phyloP scores from a whole-genome alignment of 2,888 invertebrate species.

The Plebejus argus region DNA sequence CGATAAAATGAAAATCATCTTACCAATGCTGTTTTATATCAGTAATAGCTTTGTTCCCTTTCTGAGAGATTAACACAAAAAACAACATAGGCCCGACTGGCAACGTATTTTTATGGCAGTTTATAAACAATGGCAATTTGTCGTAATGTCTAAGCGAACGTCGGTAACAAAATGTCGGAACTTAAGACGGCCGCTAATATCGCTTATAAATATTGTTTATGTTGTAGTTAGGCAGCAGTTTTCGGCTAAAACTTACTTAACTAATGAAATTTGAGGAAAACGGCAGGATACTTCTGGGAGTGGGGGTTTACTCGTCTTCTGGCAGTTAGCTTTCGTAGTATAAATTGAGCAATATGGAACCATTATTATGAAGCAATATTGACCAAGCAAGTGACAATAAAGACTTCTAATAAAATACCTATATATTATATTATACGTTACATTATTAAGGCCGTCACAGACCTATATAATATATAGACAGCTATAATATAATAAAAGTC shows the following conservation, averaged over 20 bases:
- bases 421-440: too few relatives aligned
- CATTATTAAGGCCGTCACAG: too few relatives aligned
- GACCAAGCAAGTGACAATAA: not conserved
- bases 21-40: constrained; percentile 2
- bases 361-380: not conserved
- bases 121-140: constrained; percentile 54
- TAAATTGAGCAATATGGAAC: too few relatives aligned
- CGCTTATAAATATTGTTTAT: constrained; percentile 23
- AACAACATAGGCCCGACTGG: constrained; percentile 30
- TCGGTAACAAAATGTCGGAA: constrained; percentile 11
- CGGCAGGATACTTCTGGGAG: not conserved
- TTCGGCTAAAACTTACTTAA: not conserved
- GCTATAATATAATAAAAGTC: too few relatives aligned
- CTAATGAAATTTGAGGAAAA: constrained; percentile 19
- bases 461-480: too few relatives aligned
- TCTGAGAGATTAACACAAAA: constrained; percentile 29
- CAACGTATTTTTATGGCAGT: constrained; percentile 45
- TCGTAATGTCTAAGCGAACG: constrained; percentile 48
- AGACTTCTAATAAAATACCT: too few relatives aligned
- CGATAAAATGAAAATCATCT: constrained; percentile 29
- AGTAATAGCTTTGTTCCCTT: constrained; percentile 23
- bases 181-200: constrained; percentile 32
- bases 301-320: not conserved
- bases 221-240: constrained; percentile 17
- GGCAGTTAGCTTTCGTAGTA: not conserved